Percentiles rank a stretch among this genome's conserved stretches.
Conservation (phyloP, 2,797 vertebrate species). For the Furcifer pardalis region DNA sequence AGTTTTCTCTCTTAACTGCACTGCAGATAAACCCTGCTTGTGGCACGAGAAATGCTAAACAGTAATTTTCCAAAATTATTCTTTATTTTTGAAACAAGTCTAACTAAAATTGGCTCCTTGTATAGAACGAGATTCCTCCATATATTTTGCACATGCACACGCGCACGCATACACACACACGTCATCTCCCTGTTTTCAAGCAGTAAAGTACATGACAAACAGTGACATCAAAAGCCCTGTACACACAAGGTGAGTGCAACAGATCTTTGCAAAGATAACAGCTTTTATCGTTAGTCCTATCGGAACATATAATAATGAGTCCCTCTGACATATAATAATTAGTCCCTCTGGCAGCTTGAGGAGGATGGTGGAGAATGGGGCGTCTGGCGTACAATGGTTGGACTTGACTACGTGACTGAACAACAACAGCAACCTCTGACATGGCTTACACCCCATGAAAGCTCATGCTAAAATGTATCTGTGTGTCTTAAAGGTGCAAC, state of each 20-base stretch:
- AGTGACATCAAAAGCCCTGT: background rate
- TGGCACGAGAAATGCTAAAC: background rate
- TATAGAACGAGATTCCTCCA: background rate
- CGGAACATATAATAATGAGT: background rate
- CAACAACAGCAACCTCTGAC: too few species aligned
- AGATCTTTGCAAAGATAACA: background rate
- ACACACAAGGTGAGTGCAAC: background rate
- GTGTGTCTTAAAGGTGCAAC: too few species aligned
- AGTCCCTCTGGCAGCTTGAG: too few species aligned
- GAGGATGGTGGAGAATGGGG: too few species aligned
- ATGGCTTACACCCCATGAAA: too few species aligned
- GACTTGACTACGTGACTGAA: too few species aligned
- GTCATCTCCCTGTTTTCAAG: background rate
- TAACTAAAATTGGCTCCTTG: background rate
- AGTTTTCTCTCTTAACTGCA: background rate
- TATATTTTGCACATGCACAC: too few species aligned
- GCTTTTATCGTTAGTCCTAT: background rate
- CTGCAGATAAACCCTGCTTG: constrained; percentile 1
- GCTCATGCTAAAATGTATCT: too few species aligned
- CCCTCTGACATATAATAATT: too few species aligned
- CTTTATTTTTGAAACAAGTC: background rate
- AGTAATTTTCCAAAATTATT: background rate
- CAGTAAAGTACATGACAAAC: background rate
- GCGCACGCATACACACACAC: too few species aligned
- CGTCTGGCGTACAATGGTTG: too few species aligned